A percentile compares a stretch with the other conserved stretches of the same genome.
Evolutionary conservation across 2,113 vertebrate genomes (phyloP).

Genomic region (Eublepharis macularius): DNA sequence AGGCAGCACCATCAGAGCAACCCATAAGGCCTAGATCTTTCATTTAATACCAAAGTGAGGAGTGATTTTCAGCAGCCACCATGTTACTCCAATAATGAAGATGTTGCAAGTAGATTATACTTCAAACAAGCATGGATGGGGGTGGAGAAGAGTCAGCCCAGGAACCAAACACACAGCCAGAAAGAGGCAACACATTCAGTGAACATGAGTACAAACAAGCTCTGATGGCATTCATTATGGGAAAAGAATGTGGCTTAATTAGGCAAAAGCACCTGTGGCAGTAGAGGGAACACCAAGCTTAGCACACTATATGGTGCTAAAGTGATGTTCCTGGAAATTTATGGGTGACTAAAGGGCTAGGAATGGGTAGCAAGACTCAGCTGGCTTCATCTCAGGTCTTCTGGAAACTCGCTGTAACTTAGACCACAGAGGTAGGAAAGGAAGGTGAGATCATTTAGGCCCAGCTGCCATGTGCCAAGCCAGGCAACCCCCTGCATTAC

Average conservation of each 20-base stretch:
- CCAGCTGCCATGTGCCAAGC: not conserved
- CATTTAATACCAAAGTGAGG: not conserved
- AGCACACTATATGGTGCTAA: not conserved
- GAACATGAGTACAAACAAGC: not conserved
- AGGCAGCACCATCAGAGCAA: not conserved
- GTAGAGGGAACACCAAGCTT: not conserved
- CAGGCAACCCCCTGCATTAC: not conserved
- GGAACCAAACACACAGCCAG: not conserved
- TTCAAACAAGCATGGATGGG: not conserved
- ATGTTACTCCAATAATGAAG: not conserved
- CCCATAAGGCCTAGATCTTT: not conserved
- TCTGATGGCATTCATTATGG: not conserved
- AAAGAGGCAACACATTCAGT: not conserved
- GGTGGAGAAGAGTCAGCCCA: not conserved
- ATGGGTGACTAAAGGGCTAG: not conserved
- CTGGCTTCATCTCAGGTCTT: not conserved
- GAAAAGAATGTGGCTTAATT: slow-evolving; percentile 1
- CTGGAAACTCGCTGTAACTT: not conserved
- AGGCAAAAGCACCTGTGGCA: not conserved
- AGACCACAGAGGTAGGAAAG: not conserved
- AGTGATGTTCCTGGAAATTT: not conserved
- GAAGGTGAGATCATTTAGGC: slow-evolving; percentile 4
- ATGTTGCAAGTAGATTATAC: not conserved
- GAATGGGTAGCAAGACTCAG: not conserved
- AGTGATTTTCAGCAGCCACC: too few relatives aligned